Evolutionary conservation across 2,888 invertebrate species (phyloP).

Genomic region (Andrena trimmerana): DNA sequence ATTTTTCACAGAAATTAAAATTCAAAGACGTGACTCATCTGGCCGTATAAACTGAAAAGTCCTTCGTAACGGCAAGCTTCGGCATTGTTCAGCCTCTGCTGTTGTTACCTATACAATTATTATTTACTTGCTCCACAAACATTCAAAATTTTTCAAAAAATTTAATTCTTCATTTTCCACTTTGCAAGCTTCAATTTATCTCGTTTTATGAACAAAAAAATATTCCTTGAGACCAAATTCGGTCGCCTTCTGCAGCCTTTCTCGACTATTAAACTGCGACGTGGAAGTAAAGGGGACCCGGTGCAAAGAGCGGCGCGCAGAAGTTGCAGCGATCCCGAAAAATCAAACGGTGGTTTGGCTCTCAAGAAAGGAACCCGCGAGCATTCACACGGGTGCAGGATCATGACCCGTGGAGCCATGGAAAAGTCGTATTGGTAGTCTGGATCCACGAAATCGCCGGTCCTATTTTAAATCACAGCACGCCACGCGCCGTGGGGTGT

Average conservation of each 20-base stretch:
- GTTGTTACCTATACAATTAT: too few species aligned
- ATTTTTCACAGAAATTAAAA: slow-evolving; percentile 78
- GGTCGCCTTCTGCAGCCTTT: too few species aligned
- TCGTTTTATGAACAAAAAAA: too few species aligned
- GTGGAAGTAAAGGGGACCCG: not conserved
- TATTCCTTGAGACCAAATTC: too few species aligned
- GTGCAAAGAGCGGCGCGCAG: not conserved
- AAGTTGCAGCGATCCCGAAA: not conserved
- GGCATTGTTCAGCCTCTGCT: not conserved
- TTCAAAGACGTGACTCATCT: slow-evolving; percentile 78
- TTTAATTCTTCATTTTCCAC: too few species aligned
- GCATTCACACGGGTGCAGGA: slow-evolving; percentile 73
- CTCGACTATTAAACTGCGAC: not conserved
- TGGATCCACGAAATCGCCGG: slow-evolving; percentile 79
- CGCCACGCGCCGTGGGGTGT: slow-evolving; percentile 79
- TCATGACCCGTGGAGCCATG: slow-evolving; percentile 65
- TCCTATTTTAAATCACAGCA: slow-evolving; percentile 84
- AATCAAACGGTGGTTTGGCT: not conserved
- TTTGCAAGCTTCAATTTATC: too few species aligned
- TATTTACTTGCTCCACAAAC: too few species aligned
- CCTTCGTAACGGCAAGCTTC: not conserved
- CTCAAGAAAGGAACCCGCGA: slow-evolving; percentile 24
- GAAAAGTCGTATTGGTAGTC: slow-evolving; percentile 75
- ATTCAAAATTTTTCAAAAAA: too few species aligned
- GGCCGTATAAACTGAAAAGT: slow-evolving; percentile 52